phyloP scores from a whole-genome alignment of 2,113 vertebrate species.

The Crocuta crocuta region DNA sequence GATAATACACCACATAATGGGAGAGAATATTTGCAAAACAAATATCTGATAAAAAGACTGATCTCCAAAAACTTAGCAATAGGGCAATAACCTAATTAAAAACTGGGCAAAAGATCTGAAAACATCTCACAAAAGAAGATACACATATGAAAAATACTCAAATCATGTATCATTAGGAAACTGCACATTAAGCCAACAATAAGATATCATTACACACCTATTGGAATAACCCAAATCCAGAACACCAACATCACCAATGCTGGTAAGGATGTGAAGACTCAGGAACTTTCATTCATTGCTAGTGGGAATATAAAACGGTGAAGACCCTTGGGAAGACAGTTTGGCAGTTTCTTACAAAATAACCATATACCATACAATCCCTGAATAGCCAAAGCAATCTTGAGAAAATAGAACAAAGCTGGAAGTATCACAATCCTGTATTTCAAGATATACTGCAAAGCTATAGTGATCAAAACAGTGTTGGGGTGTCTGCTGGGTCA shows the following conservation, averaged over 20 bases:
- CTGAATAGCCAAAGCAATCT: neutral
- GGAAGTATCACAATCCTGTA: neutral
- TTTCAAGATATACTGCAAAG: neutral
- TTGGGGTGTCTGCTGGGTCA: too few relatives aligned
- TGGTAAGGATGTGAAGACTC: neutral
- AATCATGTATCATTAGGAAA: neutral
- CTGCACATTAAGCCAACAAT: neutral
- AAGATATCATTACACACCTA: neutral
- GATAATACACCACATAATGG: neutral
- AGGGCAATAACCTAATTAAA: neutral
- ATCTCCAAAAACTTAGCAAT: neutral
- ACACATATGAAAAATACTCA: neutral
- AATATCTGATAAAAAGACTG: neutral
- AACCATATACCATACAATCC: neutral
- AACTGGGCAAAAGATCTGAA: neutral
- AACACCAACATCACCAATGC: neutral
- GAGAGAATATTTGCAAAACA: constrained; percentile 14
- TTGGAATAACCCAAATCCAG: neutral
- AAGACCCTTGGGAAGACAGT: neutral
- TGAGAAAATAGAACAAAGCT: neutral
- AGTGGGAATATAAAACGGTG: neutral
- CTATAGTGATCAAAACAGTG: neutral
- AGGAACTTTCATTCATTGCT: neutral
- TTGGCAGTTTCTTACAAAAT: neutral
- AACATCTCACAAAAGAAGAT: neutral